Base-by-base conservation (phyloP, 2,888 invertebrate species). In the Nemurella pictetii region DNA sequence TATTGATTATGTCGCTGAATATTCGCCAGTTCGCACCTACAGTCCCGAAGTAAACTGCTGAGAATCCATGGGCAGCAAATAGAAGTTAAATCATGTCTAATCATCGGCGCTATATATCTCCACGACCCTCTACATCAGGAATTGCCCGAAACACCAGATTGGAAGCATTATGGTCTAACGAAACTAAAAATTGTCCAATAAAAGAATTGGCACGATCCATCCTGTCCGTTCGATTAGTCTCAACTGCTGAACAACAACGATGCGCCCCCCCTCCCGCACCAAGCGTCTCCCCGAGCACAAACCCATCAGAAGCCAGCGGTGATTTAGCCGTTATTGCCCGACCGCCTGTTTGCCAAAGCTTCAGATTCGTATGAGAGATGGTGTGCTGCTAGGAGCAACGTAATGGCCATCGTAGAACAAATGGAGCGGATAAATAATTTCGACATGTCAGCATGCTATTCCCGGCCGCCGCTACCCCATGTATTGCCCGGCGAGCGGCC, bases 391-490 rank as follows among this genome's bases (percentile, higher is more conserved):
- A 2, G 15, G 3, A 55, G 30, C 4, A 78, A 4, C 30, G 20
- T 55, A 55, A 82, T 72, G 82, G 55, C 82, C n/a, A n/a, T 82
- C 72, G 55, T 82, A 82, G 55, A 82, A 82, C 82, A 82, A 82
- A 82, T 82, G 82, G 82, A 82, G 72, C 72, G 82, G 82, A 82
- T 72, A 55, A 82, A 82, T 72, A 82, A 82, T 82, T 82, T 72
- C 36, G 82, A 82, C 82, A 25, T 82, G 55, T 55, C 82, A 82
- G 82, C 82, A 55, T 82, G 82, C 26, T 25, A n/a, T 29, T 75
- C 75, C 4, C 9, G 75, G 72, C 27, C 77, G n/a, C 15, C 12
- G 82, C 29, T 27, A 27, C 82, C 55, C 28, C 72, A 72, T 82
- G 82, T 72, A 72, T 7, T 3, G 25, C 82, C 55, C 82, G 7